These are phyloP conservation scores for Odontamblyopus lacepedii DNA, from an alignment of 2,797 vertebrate species.

Conservation along the genomic window DNA sequence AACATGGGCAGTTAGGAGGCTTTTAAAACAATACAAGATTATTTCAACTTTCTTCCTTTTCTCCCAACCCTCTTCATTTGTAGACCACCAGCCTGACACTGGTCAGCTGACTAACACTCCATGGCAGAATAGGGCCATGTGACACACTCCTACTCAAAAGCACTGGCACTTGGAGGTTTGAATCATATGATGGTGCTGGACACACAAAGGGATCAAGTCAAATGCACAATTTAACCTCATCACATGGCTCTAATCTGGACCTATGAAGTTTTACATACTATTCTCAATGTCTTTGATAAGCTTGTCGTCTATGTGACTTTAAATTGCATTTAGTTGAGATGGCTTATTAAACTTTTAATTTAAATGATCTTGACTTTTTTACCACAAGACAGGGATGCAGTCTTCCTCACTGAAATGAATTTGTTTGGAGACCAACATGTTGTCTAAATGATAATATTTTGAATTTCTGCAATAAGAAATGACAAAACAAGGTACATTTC, in stretches of 20 bases:
- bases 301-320: background rate
- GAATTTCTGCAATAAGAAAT: background rate
- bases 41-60: conserved; percentile 1
- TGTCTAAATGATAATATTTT: background rate
- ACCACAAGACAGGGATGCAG: background rate
- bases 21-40: background rate
- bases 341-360: background rate
- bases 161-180: conserved; percentile 44
- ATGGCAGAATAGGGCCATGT: conserved; percentile 69
- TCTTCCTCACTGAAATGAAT: background rate
- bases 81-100: conserved; percentile 23
- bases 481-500: background rate
- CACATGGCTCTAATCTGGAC: conserved; percentile 53
- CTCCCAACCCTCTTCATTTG: conserved; percentile 18
- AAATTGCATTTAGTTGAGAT: background rate
- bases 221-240: conserved; percentile 44
- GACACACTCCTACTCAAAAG: conserved; percentile 52
- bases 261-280: background rate
- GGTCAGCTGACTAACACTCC: conserved; percentile 67
- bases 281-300: background rate
- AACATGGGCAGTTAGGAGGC: background rate
- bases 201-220: conserved; percentile 58
- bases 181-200: conserved; percentile 64
- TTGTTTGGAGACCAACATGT: background rate
- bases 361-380: background rate